phyloP scores from a whole-genome alignment of 2,888 invertebrate genomes.

The Aspidiotus rigidus region DNA sequence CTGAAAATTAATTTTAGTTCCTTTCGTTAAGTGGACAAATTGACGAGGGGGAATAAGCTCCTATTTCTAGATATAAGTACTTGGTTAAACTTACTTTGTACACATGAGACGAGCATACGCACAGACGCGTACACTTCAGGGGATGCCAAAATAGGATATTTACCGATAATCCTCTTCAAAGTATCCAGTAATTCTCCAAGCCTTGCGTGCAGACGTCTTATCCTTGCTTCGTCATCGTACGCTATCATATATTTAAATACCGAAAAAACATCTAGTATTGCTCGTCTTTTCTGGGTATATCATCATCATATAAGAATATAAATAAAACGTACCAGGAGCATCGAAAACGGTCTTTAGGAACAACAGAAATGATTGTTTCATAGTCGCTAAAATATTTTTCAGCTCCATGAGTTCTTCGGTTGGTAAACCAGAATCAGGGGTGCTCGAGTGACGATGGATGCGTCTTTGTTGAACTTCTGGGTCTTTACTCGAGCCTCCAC shows the following conservation, averaged over 20 bases:
- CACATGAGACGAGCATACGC: conserved; percentile 13
- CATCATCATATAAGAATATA: neutral
- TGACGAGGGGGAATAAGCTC: neutral
- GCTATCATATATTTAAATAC: conserved; percentile 6
- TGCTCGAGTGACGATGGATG: conserved; percentile 3
- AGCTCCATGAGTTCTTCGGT: conserved; percentile 22
- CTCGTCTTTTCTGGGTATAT: neutral
- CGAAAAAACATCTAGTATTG: neutral
- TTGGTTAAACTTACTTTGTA: conserved; percentile 18
- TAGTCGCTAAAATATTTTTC: conserved; percentile 8
- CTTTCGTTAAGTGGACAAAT: neutral
- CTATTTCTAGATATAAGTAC: neutral
- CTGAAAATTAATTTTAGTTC: neutral
- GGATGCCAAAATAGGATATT: conserved; percentile 19
- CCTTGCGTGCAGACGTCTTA: conserved; percentile 14
- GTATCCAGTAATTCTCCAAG: conserved; percentile 24
- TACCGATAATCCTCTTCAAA: conserved; percentile 14
- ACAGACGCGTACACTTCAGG: conserved; percentile 26
- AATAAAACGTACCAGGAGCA: conserved; percentile 7
- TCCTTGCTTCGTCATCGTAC: conserved; percentile 2
- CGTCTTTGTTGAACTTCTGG: conserved; percentile 17
- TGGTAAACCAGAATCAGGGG: conserved; percentile 10
- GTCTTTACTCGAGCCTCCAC: conserved; percentile 23
- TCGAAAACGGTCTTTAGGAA: conserved; percentile 5
- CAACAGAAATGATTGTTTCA: conserved; percentile 13